Conservation (phyloP, 2,797 vertebrate species). For the Jordanella pulchra region DNA sequence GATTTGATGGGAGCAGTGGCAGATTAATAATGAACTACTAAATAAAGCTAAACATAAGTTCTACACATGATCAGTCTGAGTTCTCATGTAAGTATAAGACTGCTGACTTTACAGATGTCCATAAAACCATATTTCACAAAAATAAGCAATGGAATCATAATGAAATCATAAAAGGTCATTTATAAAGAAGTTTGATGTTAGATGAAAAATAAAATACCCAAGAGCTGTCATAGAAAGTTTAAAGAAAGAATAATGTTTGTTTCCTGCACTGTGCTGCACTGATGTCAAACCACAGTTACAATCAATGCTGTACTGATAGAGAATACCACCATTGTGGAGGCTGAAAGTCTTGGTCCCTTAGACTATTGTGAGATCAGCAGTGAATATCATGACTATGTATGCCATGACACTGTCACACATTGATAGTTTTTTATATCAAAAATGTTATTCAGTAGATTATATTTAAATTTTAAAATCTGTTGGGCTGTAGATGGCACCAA, state of each 20-base stretch:
- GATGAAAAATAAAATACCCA: background rate
- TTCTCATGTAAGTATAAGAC: background rate
- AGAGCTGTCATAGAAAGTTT: background rate
- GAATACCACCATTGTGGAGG: background rate
- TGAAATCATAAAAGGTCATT: background rate
- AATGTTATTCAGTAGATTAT: background rate
- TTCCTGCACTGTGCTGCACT: background rate
- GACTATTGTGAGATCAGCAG: background rate
- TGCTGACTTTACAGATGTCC: no score
- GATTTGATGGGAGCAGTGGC: no score
- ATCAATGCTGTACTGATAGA: background rate
- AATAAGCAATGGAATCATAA: no score
- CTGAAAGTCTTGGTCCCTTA: background rate
- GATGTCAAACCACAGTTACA: background rate
- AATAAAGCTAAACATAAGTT: no score
- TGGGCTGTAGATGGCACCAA: no score
- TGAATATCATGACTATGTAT: background rate
- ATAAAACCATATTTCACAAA: no score
- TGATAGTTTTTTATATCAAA: background rate
- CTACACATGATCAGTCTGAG: no score
- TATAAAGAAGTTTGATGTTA: background rate
- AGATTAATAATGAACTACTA: no score
- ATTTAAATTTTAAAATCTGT: no score
- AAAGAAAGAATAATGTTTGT: background rate
- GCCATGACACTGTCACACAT: background rate